These are phyloP conservation scores for Trichonephila clavipes DNA, from an alignment of 1,140 invertebrate species.

Conservation along the genomic window DNA sequence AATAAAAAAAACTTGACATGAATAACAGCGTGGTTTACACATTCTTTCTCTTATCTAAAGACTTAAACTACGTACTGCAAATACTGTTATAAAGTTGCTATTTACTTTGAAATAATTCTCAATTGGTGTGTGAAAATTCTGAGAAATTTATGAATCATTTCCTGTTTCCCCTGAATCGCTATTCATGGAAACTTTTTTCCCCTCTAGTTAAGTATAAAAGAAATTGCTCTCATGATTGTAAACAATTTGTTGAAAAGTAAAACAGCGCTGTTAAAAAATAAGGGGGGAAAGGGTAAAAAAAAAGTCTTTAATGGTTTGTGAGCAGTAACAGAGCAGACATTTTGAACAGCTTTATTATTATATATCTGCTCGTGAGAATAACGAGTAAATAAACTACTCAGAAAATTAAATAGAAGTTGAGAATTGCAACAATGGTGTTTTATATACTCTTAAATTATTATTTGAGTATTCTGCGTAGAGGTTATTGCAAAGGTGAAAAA, in stretches of 20 bases:
- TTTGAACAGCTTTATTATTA: too few species aligned
- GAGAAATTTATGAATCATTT: conserved; percentile 26
- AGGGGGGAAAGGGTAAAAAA: neutral
- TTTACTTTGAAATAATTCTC: conserved; percentile 15
- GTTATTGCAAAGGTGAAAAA: neutral
- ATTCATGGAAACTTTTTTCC: neutral
- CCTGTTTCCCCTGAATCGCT: neutral
- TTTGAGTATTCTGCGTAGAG: neutral
- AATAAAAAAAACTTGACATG: neutral
- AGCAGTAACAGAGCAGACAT: neutral
- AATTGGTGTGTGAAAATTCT: neutral
- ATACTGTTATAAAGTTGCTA: neutral
- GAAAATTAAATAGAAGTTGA: neutral
- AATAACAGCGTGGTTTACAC: conserved; percentile 5
- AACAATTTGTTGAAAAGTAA: conserved; percentile 1
- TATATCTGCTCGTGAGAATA: too few species aligned
- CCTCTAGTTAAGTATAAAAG: neutral
- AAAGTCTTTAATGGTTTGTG: neutral
- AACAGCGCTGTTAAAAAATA: neutral
- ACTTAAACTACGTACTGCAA: neutral
- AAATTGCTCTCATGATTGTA: neutral
- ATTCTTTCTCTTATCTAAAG: conserved; percentile 9
- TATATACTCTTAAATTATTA: neutral
- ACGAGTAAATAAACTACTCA: too few species aligned
- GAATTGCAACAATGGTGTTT: neutral